These are phyloP conservation scores for Amaurobius ferox DNA, from an alignment of 2,888 invertebrate species.

Conservation along the genomic window DNA sequence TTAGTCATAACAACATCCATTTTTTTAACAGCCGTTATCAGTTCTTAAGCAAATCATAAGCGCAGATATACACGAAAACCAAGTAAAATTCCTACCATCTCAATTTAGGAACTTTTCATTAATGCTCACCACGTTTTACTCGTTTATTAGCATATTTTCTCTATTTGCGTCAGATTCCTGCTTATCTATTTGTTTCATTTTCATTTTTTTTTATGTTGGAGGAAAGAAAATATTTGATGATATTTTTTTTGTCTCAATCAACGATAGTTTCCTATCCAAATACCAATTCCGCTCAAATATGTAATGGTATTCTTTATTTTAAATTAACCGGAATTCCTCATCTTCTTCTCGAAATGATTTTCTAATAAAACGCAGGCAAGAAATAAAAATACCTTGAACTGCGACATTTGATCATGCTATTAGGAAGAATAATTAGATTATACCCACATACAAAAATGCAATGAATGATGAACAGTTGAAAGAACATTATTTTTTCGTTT, in stretches of 20 bases:
- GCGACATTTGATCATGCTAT: slow-evolving; percentile 16
- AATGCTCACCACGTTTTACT: slow-evolving; percentile 28
- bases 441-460: background rate
- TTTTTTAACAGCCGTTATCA: background rate
- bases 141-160: slow-evolving; percentile 49
- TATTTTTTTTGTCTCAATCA: slow-evolving; percentile 13
- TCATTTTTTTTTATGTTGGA: background rate
- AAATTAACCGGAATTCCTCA: slow-evolving; percentile 10
- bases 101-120: slow-evolving; percentile 32
- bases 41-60: background rate
- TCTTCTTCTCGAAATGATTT: background rate
- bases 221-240: slow-evolving; percentile 7
- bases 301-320: slow-evolving; percentile 25
- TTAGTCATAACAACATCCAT: too few species aligned
- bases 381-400: background rate
- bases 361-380: slow-evolving; percentile 5
- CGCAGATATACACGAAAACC: background rate
- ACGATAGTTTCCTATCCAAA: slow-evolving; percentile 26
- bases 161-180: slow-evolving; percentile 25
- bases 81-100: slow-evolving; percentile 4
- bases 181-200: background rate
- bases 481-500: slow-evolving; percentile 6
- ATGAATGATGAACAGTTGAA: background rate
- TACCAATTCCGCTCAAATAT: slow-evolving; percentile 10
- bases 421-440: slow-evolving; percentile 14